These are phyloP conservation scores for Brachionus rotundiformis DNA, from an alignment of 1,140 invertebrate genomes.

Conservation along the genomic window DNA sequence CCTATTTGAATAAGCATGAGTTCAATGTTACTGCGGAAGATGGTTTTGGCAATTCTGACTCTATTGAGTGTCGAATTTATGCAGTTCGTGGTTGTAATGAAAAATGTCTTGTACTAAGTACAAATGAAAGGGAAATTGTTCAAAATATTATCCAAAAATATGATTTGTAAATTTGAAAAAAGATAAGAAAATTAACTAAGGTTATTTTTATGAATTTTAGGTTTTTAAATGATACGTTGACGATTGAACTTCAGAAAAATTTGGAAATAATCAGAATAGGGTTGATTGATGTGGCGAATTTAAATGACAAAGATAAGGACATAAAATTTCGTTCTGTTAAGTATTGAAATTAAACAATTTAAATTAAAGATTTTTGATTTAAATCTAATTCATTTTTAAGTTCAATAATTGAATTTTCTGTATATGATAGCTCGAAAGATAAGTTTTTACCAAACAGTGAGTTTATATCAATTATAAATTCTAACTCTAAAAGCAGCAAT, in stretches of 20 bases:
- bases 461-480: not conserved
- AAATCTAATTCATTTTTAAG: not conserved
- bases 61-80: not conserved
- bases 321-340: slow-evolving; percentile 4
- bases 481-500: not conserved
- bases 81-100: not conserved
- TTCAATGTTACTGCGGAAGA: not conserved
- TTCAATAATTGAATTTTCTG: not conserved
- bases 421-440: not conserved
- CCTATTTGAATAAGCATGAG: slow-evolving; percentile 14
- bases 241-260: not conserved
- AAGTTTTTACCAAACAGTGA: not conserved
- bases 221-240: not conserved
- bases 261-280: not conserved
- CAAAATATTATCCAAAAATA: not conserved
- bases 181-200: not conserved
- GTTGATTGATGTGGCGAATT: not conserved
- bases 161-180: not conserved
- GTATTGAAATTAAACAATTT: no score
- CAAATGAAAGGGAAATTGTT: not conserved
- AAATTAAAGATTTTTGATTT: not conserved
- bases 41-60: not conserved
- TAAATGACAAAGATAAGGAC: not conserved
- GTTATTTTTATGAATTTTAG: not conserved
- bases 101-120: not conserved